These are phyloP conservation scores for Vombatus ursinus DNA, from an alignment of 2,113 vertebrate species.

Conservation along the genomic window DNA sequence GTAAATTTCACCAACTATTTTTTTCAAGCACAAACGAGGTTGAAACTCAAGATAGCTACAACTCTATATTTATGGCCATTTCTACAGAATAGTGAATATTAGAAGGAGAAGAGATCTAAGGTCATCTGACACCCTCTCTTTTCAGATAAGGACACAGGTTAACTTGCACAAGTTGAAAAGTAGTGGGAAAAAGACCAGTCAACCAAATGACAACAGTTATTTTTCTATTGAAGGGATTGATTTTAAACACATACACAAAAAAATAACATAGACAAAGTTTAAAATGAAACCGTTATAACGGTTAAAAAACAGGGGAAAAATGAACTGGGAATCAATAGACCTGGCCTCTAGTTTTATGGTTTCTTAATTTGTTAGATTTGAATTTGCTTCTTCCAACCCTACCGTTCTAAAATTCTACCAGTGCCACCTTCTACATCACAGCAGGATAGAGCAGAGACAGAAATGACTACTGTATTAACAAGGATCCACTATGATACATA, in stretches of 20 bases:
- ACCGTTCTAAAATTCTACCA: too few species aligned
- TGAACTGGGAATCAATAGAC: neutral
- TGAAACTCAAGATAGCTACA: neutral
- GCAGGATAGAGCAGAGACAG: too few species aligned
- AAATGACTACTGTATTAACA: too few species aligned
- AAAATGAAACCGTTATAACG: constrained; percentile 14
- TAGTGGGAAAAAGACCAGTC: too few species aligned
- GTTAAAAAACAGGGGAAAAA: constrained; percentile 23
- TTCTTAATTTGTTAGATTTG: too few species aligned
- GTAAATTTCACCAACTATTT: neutral
- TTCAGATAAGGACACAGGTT: neutral
- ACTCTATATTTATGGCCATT: neutral
- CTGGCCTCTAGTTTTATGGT: neutral
- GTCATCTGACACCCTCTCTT: neutral
- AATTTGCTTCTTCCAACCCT: too few species aligned
- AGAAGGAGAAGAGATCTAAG: neutral
- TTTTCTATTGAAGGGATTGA: neutral
- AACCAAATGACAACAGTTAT: too few species aligned
- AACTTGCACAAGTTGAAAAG: neutral
- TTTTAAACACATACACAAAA: neutral
- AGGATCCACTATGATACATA: too few species aligned
- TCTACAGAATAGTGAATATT: neutral
- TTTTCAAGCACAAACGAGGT: neutral
- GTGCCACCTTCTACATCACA: too few species aligned
- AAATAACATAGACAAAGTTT: constrained; percentile 16